A percentile compares a stretch with the other conserved stretches of the same genome.
Evolutionary conservation across 1,140 invertebrate species (phyloP).

Genomic region (Cephus cinctus): DNA sequence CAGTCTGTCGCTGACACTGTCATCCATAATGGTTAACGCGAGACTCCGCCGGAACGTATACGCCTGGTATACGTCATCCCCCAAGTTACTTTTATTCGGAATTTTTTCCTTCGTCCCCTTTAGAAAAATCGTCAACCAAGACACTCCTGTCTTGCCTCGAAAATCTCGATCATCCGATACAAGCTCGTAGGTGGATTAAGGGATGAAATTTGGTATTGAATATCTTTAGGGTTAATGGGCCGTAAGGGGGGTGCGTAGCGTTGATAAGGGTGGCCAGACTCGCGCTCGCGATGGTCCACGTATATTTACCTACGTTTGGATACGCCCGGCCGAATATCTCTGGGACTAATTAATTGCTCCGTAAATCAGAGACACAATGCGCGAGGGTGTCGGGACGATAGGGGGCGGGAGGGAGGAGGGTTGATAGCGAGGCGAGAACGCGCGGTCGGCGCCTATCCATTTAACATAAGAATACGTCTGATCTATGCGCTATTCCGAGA

Average conservation of each 20-base stretch:
- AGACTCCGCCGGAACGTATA: too few species aligned
- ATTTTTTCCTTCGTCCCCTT: too few species aligned
- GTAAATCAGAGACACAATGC: constrained; percentile 51
- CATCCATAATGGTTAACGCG: constrained; percentile 46
- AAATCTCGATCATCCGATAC: too few species aligned
- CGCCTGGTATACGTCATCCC: constrained; percentile 13
- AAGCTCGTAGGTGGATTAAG: too few species aligned
- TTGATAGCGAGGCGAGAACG: constrained; percentile 14
- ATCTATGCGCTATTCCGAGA: constrained; percentile 45
- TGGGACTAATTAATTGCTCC: constrained; percentile 50
- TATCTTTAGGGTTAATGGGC: too few species aligned
- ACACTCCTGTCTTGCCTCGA: too few species aligned
- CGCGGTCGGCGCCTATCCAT: constrained; percentile 20
- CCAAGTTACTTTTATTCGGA: not conserved
- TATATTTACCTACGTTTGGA: constrained; percentile 1
- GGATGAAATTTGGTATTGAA: too few species aligned
- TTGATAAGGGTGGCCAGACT: not conserved
- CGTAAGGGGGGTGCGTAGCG: too few species aligned
- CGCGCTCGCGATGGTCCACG: not conserved
- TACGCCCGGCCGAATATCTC: constrained; percentile 20
- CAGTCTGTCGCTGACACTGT: constrained; percentile 41
- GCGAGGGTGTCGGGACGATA: constrained; percentile 20
- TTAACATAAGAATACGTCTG: constrained; percentile 39
- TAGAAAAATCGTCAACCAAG: too few species aligned
- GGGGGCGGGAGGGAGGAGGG: constrained; percentile 7